Evolutionary conservation across 1,140 invertebrate genomes (phyloP), one percentile per base, ranked within the genome.

Genomic region (Hyles vespertilio): DNA sequence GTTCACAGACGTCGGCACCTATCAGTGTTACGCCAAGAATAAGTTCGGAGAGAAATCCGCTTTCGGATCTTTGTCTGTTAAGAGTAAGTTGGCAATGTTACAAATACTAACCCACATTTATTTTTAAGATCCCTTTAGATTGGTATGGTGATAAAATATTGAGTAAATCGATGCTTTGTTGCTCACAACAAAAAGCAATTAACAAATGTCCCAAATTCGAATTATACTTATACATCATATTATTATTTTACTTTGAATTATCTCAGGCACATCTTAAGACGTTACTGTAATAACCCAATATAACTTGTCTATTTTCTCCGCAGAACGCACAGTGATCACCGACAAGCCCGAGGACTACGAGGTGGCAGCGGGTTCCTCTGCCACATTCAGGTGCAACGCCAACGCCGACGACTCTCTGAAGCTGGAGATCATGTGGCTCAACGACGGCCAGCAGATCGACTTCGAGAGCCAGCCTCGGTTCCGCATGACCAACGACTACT

Each of bases 321-420:
- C 77, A 93, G 95, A 95, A 63, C 94, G 93, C 67, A 98, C 97
- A 0, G 91, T 91, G 40, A 98, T 98, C 49, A 96, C 94, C 0
- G 94, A 97, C 77, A 92, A 91, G 71, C 98, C 98, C 0, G 94
- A 96, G 74, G 93, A 97, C 82, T 97, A 98, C 82, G 96, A 98
- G 88, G 96, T 98, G 1, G 92, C 95, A 4, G 97, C 96, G 12
- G 95, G 95, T n/a, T 91, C 94, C 32, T 93, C 94, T 10, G 97
- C 97, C 0, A 98, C 97, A 0, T 98, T 99, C 90, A 92, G 96
- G 32, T 99, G 98, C 90, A 97, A 97, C 81, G 97, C 97, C 5
- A 93, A 96, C 47, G 91, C 95, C 0, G 98, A 99, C 84, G 91
- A 94, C 11, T 94, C 93, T 3, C 87, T 99, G 1, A 84, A 92